Evolutionary conservation across 2,113 vertebrate genomes (phyloP).

Genomic region (Calonectris borealis): DNA sequence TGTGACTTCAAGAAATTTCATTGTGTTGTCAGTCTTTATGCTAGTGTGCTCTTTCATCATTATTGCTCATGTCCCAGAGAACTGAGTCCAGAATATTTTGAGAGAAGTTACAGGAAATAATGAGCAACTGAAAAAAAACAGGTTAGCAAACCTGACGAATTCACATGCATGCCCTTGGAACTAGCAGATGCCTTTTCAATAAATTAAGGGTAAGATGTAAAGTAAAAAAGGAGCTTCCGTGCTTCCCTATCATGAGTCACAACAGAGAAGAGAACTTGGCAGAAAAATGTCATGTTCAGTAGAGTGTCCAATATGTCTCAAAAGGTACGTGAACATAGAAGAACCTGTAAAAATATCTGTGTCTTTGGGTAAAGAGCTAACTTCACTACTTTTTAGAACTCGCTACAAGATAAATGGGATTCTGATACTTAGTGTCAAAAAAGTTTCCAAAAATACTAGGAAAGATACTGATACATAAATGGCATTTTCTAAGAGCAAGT

Average conservation of each 20-base stretch:
- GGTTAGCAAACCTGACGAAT: not conserved
- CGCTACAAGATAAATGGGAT: not conserved
- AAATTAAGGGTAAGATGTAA: not conserved
- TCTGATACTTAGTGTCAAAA: not conserved
- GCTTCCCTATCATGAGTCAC: not conserved
- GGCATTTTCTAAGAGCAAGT: not conserved
- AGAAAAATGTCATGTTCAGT: not conserved
- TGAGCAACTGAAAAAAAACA: not conserved
- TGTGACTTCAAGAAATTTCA: not conserved
- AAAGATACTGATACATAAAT: not conserved
- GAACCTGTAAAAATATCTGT: not conserved
- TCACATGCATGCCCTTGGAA: not conserved
- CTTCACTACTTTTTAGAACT: not conserved
- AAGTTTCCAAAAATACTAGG: not conserved
- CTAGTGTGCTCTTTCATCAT: not conserved
- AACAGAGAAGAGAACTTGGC: not conserved
- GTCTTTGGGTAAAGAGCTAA: not conserved
- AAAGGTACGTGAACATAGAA: not conserved
- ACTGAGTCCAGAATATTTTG: not conserved
- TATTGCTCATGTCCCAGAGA: not conserved
- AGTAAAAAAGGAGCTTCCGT: not conserved
- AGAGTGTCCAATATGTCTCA: not conserved
- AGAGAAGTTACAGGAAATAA: not conserved
- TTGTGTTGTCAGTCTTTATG: not conserved
- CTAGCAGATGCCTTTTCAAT: not conserved